These are phyloP conservation scores for Watsonalla cultraria DNA, from an alignment of 2,888 invertebrate species.

Conservation along the genomic window DNA sequence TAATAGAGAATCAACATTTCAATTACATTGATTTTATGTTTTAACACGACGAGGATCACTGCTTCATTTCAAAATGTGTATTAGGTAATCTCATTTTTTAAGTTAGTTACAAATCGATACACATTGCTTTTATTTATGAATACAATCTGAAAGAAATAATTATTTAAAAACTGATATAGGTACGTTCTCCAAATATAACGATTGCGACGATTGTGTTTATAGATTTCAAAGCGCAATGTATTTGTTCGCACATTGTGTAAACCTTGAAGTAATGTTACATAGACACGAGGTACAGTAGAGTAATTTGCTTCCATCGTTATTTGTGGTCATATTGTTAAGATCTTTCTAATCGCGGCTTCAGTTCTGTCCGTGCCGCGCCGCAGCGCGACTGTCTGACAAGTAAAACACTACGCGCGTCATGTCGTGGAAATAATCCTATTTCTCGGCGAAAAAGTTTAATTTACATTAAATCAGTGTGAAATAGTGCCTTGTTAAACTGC, in stretches of 20 bases:
- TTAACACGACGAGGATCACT: no score
- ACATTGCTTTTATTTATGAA: no score
- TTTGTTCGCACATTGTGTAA: constrained; percentile 27
- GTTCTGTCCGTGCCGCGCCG: constrained; percentile 47
- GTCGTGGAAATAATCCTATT: not conserved
- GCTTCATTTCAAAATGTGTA: no score
- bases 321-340: constrained; percentile 52
- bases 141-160: no score
- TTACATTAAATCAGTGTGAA: not conserved
- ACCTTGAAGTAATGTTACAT: constrained; percentile 37
- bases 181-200: no score
- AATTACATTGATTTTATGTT: no score
- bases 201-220: not conserved
- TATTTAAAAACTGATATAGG: no score
- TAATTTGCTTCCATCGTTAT: constrained; percentile 37
- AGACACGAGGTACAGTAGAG: constrained; percentile 25
- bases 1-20: no score
- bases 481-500: not conserved
- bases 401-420: not conserved
- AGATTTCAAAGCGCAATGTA: constrained; percentile 19
- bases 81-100: no score
- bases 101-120: no score
- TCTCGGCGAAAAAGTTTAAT: not conserved
- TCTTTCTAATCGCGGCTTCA: constrained; percentile 55
- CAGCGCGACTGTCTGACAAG: constrained; percentile 37